Evolutionary conservation across 2,888 invertebrate genomes (phyloP).

Genomic region (Baronia brevicornis): DNA sequence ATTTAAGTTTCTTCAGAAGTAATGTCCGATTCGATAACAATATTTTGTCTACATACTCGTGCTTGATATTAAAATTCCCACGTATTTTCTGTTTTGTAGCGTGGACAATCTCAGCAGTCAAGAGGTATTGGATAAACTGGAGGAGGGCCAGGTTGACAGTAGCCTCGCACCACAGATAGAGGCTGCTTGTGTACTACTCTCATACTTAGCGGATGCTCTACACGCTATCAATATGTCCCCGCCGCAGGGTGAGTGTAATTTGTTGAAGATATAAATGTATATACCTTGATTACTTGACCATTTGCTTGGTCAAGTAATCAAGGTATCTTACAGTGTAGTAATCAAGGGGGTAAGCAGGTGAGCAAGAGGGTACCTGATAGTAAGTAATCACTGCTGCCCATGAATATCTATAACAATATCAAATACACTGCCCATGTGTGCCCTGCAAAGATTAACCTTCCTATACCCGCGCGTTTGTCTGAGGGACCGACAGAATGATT

Average conservation of each 20-base stretch:
- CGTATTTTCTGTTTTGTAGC: conserved; percentile 27
- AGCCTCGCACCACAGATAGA: conserved; percentile 76
- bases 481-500: too few species aligned
- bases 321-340: too few species aligned
- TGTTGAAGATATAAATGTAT: neutral
- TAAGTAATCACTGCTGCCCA: too few species aligned
- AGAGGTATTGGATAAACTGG: conserved; percentile 59
- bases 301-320: neutral
- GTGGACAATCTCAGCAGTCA: conserved; percentile 57
- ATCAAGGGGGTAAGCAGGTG: too few species aligned
- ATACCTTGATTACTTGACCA: neutral
- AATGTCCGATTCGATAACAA: too few species aligned
- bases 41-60: too few species aligned
- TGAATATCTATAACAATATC: too few species aligned
- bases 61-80: neutral
- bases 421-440: too few species aligned
- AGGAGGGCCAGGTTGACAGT: conserved; percentile 57
- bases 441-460: too few species aligned
- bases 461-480: too few species aligned
- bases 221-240: conserved; percentile 58
- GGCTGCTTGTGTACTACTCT: conserved; percentile 88
- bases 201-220: conserved; percentile 86
- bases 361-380: too few species aligned
- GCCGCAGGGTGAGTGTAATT: conserved; percentile 45
- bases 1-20: too few species aligned